phyloP scores from a whole-genome alignment of 2,888 invertebrate genomes.

The Stenotaenia linearis region DNA sequence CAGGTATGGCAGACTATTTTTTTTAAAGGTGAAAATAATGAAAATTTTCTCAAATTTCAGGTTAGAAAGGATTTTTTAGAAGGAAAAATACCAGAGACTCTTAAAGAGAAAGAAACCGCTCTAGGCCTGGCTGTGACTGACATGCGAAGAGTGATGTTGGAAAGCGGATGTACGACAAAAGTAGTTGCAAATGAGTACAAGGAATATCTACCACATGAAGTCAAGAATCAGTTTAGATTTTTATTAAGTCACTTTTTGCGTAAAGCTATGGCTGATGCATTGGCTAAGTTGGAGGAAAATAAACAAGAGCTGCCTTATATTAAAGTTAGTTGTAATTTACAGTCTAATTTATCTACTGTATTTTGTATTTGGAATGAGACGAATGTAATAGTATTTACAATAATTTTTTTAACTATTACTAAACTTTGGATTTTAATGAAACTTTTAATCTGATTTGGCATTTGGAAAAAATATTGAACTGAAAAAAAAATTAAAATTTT shows the following conservation, averaged over 20 bases:
- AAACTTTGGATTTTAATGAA: too few relatives aligned
- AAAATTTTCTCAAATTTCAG: conserved; percentile 34
- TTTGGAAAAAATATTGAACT: too few relatives aligned
- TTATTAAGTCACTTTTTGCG: conserved; percentile 55
- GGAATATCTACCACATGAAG: conserved; percentile 73
- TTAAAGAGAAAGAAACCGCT: conserved; percentile 67
- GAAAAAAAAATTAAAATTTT: too few relatives aligned
- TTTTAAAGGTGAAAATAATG: not conserved
- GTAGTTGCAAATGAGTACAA: conserved; percentile 71
- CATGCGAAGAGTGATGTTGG: conserved; percentile 77
- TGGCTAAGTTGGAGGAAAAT: conserved; percentile 53
- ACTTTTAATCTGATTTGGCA: too few relatives aligned
- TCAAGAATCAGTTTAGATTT: conserved; percentile 51
- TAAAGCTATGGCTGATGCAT: conserved; percentile 64
- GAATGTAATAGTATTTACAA: too few relatives aligned
- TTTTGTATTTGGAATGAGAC: too few relatives aligned
- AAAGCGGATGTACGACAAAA: conserved; percentile 61
- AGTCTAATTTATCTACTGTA: too few relatives aligned
- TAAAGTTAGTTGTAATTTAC: conserved; percentile 56
- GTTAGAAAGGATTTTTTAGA: conserved; percentile 72
- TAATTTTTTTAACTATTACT: too few relatives aligned
- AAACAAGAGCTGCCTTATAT: conserved; percentile 62
- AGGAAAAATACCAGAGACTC: conserved; percentile 70
- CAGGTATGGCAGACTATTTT: conserved; percentile 50
- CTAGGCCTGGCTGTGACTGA: conserved; percentile 80